phyloP scores from a whole-genome alignment of 2,797 vertebrate genomes.

The Selene dorsalis region DNA sequence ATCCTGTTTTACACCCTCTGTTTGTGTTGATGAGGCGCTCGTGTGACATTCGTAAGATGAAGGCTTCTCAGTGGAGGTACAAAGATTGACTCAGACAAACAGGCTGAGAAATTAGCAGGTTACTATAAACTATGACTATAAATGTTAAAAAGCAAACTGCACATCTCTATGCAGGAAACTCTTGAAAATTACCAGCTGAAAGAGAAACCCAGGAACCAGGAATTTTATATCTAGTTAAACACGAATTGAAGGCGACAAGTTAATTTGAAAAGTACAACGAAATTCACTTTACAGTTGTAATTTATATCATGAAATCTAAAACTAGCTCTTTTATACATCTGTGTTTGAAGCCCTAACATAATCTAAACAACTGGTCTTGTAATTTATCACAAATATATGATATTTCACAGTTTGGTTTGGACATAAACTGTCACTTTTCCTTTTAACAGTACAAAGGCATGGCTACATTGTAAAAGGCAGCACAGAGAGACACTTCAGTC shows the following conservation, averaged over 20 bases:
- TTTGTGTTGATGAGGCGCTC: neutral
- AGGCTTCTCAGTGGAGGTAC: slow-evolving; percentile 6
- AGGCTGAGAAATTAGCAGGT: neutral
- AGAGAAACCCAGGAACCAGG: too few species aligned
- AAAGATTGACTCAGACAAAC: slow-evolving; percentile 11
- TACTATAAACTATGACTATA: neutral
- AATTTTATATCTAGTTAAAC: neutral
- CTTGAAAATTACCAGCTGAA: neutral
- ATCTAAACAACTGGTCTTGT: slow-evolving; percentile 6
- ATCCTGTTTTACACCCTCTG: slow-evolving; percentile 19
- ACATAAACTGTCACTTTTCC: slow-evolving; percentile 26
- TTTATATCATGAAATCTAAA: slow-evolving; percentile 5
- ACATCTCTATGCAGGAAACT: neutral
- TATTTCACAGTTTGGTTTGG: slow-evolving; percentile 63
- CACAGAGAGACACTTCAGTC: slow-evolving; percentile 41
- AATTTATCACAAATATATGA: slow-evolving; percentile 39
- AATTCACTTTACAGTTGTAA: neutral
- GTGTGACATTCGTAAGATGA: slow-evolving; percentile 21
- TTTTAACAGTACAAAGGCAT: slow-evolving; percentile 62
- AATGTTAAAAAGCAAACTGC: slow-evolving; percentile 9
- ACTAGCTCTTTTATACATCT: neutral
- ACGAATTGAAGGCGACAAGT: neutral
- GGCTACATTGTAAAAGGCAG: slow-evolving; percentile 60
- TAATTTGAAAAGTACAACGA: neutral
- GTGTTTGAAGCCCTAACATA: slow-evolving; percentile 10